A percentile compares a stretch with the other conserved stretches of the same genome.
Evolutionary conservation across 2,888 invertebrate species (phyloP).

Genomic region (Oxycera nigricornis): DNA sequence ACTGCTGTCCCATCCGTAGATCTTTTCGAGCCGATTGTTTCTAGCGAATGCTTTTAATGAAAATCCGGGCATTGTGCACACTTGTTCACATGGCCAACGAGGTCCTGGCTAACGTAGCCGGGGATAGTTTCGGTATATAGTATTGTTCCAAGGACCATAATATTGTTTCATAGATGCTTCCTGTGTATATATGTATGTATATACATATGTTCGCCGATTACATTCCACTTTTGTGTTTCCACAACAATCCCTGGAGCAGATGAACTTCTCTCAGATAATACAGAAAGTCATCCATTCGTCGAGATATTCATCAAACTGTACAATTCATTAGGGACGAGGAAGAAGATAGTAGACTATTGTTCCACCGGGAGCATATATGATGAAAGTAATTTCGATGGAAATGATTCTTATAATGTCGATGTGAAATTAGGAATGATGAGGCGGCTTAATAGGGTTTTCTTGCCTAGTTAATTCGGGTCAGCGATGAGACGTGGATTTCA

Average conservation of each 20-base stretch:
- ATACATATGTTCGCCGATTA: neutral
- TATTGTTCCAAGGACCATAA: conserved; percentile 1
- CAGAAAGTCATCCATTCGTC: neutral
- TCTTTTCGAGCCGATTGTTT: conserved; percentile 20
- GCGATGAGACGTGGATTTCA: too few species aligned
- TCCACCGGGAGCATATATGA: neutral
- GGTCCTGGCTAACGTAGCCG: too few species aligned
- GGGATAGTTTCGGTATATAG: conserved; percentile 6
- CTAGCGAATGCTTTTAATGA: conserved; percentile 10
- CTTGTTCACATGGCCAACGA: neutral
- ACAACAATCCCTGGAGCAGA: conserved; percentile 18
- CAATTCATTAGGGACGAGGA: conserved; percentile 11
- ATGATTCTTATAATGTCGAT: neutral
- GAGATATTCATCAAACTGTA: conserved; percentile 27
- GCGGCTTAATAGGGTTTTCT: neutral
- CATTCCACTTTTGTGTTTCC: neutral
- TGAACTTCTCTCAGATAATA: conserved; percentile 20
- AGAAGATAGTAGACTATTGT: neutral
- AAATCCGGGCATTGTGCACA: neutral
- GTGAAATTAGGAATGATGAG: neutral
- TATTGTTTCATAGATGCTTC: neutral
- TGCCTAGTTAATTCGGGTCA: too few species aligned
- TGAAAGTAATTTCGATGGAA: neutral
- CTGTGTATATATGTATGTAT: neutral
- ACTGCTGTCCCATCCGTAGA: neutral